Base-by-base conservation (phyloP, 1,140 invertebrate species). In the Drosophila ohnishii region DNA sequence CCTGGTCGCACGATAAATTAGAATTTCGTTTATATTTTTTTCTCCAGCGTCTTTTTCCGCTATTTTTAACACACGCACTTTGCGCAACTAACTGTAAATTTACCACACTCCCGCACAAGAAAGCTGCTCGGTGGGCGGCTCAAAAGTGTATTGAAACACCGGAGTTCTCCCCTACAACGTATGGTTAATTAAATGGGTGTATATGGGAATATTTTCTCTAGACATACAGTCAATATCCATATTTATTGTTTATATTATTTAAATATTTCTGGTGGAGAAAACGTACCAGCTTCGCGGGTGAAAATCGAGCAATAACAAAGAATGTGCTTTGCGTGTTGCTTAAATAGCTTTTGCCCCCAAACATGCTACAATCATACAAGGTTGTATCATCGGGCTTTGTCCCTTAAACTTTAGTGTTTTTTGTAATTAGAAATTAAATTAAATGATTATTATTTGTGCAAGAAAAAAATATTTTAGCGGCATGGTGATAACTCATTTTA, bases 21-120 rank as follows among this genome's bases (percentile, higher is more conserved):
- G 7, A 66, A 56, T 32, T 71, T 63, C 45, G 62, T 50, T 50
- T 61, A 7, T 39, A 39, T 39, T 40, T 51, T 22, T 34, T 16
- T 47, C 50, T 79, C 35, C 55, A 39, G n/a, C 58, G 70, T 73
- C 59, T 48, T 62, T 37, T 53, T 76, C 61, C 50, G 70, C 59
- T 87, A 79, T 79, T 79, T 86, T 79, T 78, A 87, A 69, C 51
- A 62, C 75, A 58, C 59, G 75, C 75, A 77, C 74, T 78, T 82
- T 75, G 82, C 78, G 82, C 66, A 71, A 87, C 84, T 83, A 83
- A 88, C 80, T 70, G 82, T 87, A 79, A 73, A 66, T 79, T 63
- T 51, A 45, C 66, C 59, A 60, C 57, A 62, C 58, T 42, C 40
- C 74, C 50, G 57, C 42, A 76, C 62, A 34, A 39, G n/a, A n/a